Base-by-base conservation (phyloP, 1,140 invertebrate genomes). In the Rhynchophorus ferrugineus region DNA sequence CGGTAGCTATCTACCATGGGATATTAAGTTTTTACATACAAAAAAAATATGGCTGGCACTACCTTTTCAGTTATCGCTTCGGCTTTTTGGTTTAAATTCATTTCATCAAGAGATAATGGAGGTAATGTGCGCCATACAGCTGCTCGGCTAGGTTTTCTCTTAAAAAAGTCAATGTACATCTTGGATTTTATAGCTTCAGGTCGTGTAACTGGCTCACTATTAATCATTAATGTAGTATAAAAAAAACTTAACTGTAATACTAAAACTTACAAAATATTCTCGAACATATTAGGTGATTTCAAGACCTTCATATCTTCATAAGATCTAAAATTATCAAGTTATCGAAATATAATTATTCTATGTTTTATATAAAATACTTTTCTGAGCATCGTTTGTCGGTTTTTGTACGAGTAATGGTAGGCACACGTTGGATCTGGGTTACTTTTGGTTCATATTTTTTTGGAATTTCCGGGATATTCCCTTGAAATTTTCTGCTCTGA, bases 1-100 rank as follows among this genome's bases (percentile, higher is more conserved):
- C 77, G 44, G 66, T 66, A 8, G 73, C 71, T 36, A 76, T 75
- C 72, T 75, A 56, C n/a, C n/a, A n/a, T n/a, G n/a, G n/a, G n/a
- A n/a, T n/a, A n/a, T n/a, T n/a, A n/a, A n/a, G n/a, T n/a, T n/a
- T n/a, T n/a, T n/a, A n/a, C n/a, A n/a, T n/a, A n/a, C n/a, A n/a
- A n/a, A n/a, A n/a, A n/a, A n/a, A n/a, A n/a, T n/a, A n/a, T n/a
- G n/a, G n/a, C n/a, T n/a, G n/a, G n/a, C n/a, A 1, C n/a, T 63
- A 73, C 73, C 57, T 72, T 67, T 62, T 74, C 71, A 3, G 73
- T 71, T 44, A 73, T 63, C 36, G 74, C 70, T 59, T 75, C 71
- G 16, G 74, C 71, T 59, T 71, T 75, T 47, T 74, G 73, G 44
- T 64, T 73, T 44, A 75, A 71, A 39, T 58, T 49, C 59, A 65